These are phyloP conservation scores for Acleris holmiana DNA, from an alignment of 2,888 invertebrate genomes.

Conservation along the genomic window DNA sequence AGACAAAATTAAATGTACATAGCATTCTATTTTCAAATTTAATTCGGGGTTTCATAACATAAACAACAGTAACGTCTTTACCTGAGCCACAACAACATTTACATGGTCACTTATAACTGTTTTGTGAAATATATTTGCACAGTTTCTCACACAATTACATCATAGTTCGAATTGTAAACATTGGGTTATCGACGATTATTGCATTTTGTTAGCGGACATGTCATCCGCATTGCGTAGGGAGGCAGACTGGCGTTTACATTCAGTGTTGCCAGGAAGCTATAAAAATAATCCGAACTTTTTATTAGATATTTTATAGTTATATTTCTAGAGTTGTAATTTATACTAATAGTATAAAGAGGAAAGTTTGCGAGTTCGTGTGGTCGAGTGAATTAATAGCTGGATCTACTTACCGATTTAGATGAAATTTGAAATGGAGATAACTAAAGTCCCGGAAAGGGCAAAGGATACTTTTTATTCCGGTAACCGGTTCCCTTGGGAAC, in stretches of 20 bases:
- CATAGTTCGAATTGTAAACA: conserved; percentile 26
- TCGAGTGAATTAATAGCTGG: no score
- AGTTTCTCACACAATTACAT: conserved; percentile 8
- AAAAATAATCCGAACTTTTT: neutral
- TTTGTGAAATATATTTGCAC: neutral
- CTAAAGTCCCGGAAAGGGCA: no score
- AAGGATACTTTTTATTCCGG: no score
- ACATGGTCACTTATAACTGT: conserved; percentile 1
- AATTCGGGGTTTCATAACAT: neutral
- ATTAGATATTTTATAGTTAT: no score
- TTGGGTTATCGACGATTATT: neutral
- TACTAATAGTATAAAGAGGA: no score
- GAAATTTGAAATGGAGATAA: no score
- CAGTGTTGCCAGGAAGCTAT: conserved; percentile 8
- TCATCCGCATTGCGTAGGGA: conserved; percentile 29
- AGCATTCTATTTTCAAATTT: conserved; percentile 1
- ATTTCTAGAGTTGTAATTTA: no score
- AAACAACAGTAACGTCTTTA: neutral
- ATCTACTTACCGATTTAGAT: no score
- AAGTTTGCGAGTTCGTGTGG: no score
- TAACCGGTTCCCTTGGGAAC: no score
- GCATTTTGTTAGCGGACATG: neutral
- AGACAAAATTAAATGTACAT: neutral
- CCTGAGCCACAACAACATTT: conserved; percentile 4
- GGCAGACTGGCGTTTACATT: conserved; percentile 5